Conservation (phyloP, 2,113 vertebrate genomes). For the Cyprinodon tularosa region DNA sequence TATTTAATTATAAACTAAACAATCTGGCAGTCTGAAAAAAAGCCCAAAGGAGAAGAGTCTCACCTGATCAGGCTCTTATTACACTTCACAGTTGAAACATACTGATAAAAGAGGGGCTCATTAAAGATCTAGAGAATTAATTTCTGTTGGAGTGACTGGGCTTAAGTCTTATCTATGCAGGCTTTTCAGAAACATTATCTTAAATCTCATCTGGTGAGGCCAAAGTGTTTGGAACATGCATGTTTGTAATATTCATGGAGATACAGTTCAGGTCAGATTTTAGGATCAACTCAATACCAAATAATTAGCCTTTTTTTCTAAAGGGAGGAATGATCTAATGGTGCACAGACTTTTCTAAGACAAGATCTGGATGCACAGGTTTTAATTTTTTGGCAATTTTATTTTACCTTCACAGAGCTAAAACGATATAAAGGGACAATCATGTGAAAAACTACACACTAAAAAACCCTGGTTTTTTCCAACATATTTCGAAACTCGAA, state of each 20-base stretch:
- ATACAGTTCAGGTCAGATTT: background rate
- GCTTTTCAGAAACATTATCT: slow-evolving; percentile 32
- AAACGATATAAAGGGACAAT: background rate
- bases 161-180: slow-evolving; percentile 45
- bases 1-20: slow-evolving; percentile 24
- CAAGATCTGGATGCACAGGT: background rate
- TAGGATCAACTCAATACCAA: background rate
- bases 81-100: slow-evolving; percentile 35
- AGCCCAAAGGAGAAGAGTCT: slow-evolving; percentile 1
- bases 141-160: slow-evolving; percentile 32
- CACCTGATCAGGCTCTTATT: slow-evolving; percentile 24
- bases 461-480: background rate
- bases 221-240: background rate
- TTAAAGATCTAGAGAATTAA: slow-evolving; percentile 43
- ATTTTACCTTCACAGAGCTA: background rate
- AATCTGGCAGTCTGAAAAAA: slow-evolving; percentile 17
- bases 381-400: background rate
- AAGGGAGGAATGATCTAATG: background rate
- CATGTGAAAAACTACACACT: background rate
- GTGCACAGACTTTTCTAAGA: no score
- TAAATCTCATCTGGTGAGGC: slow-evolving; percentile 39
- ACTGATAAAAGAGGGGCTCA: slow-evolving; percentile 32
- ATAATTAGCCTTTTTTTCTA: background rate
- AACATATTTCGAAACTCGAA: background rate
- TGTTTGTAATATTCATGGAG: slow-evolving; percentile 6